These are phyloP conservation scores for Cebidichthys violaceus DNA, from an alignment of 2,113 vertebrate species.

Conservation along the genomic window DNA sequence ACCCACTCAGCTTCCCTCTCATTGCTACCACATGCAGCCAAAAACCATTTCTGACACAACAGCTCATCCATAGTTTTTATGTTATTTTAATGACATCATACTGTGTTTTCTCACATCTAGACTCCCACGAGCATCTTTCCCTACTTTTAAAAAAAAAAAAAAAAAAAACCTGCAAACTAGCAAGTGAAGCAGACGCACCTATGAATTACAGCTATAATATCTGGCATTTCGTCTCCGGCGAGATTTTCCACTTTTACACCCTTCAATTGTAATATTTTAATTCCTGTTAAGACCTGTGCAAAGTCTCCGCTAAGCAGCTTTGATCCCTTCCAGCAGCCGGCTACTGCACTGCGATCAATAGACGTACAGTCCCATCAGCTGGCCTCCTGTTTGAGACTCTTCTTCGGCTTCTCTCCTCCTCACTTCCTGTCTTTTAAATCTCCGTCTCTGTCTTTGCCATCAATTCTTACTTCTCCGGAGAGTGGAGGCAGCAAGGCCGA, in stretches of 20 bases:
- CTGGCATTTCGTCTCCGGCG: background rate
- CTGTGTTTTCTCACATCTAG: background rate
- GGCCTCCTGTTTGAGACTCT: background rate
- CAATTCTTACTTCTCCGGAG: slow-evolving; percentile 12
- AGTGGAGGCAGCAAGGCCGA: slow-evolving; percentile 12
- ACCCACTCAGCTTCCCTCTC: background rate
- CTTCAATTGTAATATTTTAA: background rate
- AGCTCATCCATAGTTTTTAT: background rate
- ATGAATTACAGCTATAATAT: background rate
- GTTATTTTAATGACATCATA: slow-evolving; percentile 11
- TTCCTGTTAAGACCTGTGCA: background rate
- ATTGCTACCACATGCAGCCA: background rate
- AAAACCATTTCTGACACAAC: background rate
- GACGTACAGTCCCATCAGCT: slow-evolving; percentile 23
- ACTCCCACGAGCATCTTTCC: background rate
- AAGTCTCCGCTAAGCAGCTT: background rate
- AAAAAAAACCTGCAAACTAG: slow-evolving; percentile 19
- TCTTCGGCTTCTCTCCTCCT: background rate
- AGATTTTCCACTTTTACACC: background rate
- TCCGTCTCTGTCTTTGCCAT: slow-evolving; percentile 18
- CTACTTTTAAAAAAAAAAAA: background rate
- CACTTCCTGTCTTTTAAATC: background rate
- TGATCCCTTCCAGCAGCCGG: slow-evolving; percentile 19
- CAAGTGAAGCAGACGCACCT: background rate
- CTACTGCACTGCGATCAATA: slow-evolving; percentile 65